Percentiles rank a stretch among this genome's conserved stretches.
These are phyloP conservation scores for Drosophila ananassae DNA, from an alignment of 1,140 invertebrate species.

Conservation along the genomic window DNA sequence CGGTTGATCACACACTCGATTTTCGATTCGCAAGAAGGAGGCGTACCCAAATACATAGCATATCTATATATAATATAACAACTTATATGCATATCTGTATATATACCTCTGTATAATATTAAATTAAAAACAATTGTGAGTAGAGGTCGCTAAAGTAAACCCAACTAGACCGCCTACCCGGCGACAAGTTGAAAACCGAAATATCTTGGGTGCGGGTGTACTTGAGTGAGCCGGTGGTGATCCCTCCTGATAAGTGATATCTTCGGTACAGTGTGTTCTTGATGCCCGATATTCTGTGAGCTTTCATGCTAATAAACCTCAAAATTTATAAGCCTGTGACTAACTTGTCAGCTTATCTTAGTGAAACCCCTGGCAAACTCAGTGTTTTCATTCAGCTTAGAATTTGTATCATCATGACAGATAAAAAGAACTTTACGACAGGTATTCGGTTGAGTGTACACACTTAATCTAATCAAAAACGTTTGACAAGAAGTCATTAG, in stretches of 20 bases:
- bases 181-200: constrained; percentile 10
- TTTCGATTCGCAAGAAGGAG: constrained; percentile 25
- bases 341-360: constrained; percentile 6
- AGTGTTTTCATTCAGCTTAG: not conserved
- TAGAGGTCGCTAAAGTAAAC: constrained; percentile 51
- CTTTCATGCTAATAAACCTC: constrained; percentile 11
- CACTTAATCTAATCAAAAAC: constrained; percentile 1
- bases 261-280: constrained; percentile 20
- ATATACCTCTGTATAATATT: constrained; percentile 53
- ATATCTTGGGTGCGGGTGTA: constrained; percentile 29
- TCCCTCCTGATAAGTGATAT: constrained; percentile 35
- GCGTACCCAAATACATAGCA: constrained; percentile 14
- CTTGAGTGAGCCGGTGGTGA: constrained; percentile 19
- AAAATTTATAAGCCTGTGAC: constrained; percentile 2
- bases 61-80: constrained; percentile 23
- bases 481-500: not conserved
- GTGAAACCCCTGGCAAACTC: not conserved
- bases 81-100: constrained; percentile 48
- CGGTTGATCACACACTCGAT: constrained; percentile 52
- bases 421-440: not conserved
- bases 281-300: constrained; percentile 22
- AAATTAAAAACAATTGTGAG: constrained; percentile 80
- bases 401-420: not conserved
- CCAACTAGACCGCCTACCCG: constrained; percentile 1
- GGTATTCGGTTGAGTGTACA: not conserved